These are phyloP conservation scores for Damaliscus lunatus DNA, from an alignment of 2,113 vertebrate species.

Conservation along the genomic window DNA sequence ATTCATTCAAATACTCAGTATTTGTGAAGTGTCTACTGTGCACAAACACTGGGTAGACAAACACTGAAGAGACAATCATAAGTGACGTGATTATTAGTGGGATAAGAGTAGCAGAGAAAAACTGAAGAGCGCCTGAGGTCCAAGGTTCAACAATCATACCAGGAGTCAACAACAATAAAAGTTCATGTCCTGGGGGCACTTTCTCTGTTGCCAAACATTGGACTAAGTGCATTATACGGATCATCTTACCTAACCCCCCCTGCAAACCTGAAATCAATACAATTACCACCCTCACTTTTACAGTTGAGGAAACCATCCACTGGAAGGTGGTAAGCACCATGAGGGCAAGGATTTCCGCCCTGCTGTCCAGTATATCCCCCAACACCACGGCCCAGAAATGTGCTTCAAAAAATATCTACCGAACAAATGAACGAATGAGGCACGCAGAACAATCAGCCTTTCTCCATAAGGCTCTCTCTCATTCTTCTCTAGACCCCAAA, in stretches of 20 bases:
- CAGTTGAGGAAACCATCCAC: not conserved
- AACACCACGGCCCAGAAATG: not conserved
- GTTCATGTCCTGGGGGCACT: not conserved
- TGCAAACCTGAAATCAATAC: not conserved
- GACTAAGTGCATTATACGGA: not conserved
- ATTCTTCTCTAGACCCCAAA: not conserved
- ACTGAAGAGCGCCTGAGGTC: not conserved
- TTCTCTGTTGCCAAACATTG: not conserved
- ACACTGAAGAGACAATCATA: not conserved
- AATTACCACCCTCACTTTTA: not conserved
- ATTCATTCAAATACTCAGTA: constrained; percentile 17
- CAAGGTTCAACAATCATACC: not conserved
- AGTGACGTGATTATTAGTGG: not conserved
- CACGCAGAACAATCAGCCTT: not conserved
- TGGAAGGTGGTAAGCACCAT: not conserved
- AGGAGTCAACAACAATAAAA: not conserved
- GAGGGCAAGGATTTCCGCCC: not conserved
- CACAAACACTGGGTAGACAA: not conserved
- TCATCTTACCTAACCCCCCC: not conserved
- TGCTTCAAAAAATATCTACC: not conserved
- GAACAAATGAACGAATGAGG: not conserved
- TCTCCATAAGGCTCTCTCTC: not conserved
- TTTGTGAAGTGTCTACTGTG: not conserved
- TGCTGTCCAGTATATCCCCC: not conserved
- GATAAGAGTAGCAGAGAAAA: constrained; percentile 8